A percentile compares a stretch with the other conserved stretches of the same genome.
Conservation (phyloP, 2,113 vertebrate genomes). For the Sorex araneus region DNA sequence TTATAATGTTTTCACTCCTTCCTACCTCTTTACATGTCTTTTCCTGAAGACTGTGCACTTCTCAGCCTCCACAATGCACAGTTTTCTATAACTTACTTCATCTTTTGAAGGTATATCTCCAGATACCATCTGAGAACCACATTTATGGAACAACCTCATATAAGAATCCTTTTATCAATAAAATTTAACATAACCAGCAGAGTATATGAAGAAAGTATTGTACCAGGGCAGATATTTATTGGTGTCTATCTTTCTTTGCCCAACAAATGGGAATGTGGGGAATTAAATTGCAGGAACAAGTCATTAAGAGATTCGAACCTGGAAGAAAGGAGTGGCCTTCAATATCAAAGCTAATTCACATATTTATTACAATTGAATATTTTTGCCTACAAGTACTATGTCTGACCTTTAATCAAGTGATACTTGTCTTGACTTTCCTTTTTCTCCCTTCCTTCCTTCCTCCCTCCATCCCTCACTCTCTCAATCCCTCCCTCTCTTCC, state of each 20-base stretch:
- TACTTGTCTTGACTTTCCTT: background rate
- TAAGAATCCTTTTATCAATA: conserved; percentile 70
- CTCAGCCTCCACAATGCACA: conserved; percentile 46
- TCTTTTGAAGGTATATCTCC: conserved; percentile 79
- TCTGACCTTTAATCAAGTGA: background rate
- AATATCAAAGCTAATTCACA: background rate
- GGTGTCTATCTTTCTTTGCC: background rate
- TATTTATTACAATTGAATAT: conserved; percentile 47
- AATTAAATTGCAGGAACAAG: too few relatives aligned
- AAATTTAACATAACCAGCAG: conserved; percentile 82
- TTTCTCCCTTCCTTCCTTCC: too few relatives aligned
- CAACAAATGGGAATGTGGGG: background rate
- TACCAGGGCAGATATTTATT: conserved; percentile 71
- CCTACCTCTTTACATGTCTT: conserved; percentile 79
- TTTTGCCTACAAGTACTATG: background rate
- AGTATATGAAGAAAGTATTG: conserved; percentile 70
- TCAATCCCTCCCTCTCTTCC: too few relatives aligned
- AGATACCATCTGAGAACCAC: conserved; percentile 80
- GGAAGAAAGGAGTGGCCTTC: background rate
- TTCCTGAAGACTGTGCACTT: conserved; percentile 71
- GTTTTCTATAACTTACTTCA: conserved; percentile 83
- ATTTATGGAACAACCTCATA: conserved; percentile 75
- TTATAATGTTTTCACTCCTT: conserved; percentile 48
- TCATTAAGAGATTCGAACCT: background rate
- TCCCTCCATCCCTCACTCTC: too few relatives aligned